Evolutionary conservation across 2,797 vertebrate genomes (phyloP).

Genomic region (Phylloscopus collybita): DNA sequence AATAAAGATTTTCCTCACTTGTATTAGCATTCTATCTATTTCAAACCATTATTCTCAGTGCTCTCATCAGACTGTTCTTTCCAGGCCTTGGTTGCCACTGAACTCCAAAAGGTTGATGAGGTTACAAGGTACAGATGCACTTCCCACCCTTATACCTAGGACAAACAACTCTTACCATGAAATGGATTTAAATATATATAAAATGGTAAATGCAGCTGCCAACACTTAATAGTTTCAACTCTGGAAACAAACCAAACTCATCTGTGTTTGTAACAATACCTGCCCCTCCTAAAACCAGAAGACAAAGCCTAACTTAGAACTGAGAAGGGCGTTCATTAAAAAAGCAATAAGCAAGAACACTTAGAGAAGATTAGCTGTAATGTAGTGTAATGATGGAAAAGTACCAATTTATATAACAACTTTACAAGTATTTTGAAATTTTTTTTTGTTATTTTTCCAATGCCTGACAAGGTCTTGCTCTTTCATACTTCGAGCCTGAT

Average conservation of each 20-base stretch:
- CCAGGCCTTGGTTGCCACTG: background rate
- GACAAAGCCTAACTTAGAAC: background rate
- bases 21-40: background rate
- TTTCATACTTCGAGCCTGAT: background rate
- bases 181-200: conserved; percentile 31
- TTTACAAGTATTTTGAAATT: background rate
- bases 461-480: background rate
- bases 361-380: background rate
- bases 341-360: conserved; percentile 5
- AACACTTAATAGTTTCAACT: background rate
- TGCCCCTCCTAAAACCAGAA: conserved; percentile 26
- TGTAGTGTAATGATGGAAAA: background rate
- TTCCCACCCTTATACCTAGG: background rate
- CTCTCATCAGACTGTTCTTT: background rate
- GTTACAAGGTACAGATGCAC: background rate
- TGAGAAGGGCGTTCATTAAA: background rate
- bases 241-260: conserved; percentile 5
- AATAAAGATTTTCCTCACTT: background rate
- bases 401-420: background rate
- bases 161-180: background rate
- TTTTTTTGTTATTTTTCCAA: background rate
- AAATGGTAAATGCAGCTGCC: background rate
- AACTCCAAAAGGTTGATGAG: background rate
- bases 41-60: background rate
- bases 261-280: background rate